Evolutionary conservation across 2,113 vertebrate species (phyloP).

Genomic region (Cricetomys ansorgei): DNA sequence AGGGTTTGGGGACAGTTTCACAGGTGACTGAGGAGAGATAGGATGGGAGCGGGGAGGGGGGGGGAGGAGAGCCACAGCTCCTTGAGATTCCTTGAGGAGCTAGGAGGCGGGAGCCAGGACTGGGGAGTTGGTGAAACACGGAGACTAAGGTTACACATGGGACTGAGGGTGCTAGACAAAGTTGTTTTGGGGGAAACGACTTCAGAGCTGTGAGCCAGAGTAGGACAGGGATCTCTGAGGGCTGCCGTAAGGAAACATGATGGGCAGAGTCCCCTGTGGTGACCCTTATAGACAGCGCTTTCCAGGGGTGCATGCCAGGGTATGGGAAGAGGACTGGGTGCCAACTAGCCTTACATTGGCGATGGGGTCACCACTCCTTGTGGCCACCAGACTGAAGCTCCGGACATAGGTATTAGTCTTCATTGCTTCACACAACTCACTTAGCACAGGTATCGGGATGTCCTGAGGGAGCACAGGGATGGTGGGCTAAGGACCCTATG

Average conservation of each 20-base stretch:
- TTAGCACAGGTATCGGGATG: constrained; percentile 93
- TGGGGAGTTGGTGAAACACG: neutral
- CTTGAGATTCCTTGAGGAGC: constrained; percentile 16
- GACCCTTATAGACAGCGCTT: neutral
- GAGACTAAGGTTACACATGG: neutral
- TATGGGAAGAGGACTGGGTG: neutral
- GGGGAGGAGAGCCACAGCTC: constrained; percentile 27
- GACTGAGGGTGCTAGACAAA: too few relatives aligned
- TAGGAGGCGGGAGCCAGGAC: neutral
- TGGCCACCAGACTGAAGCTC: constrained; percentile 94
- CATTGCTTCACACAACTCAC: constrained; percentile 94
- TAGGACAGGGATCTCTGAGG: neutral
- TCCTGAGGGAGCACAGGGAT: constrained; percentile 85
- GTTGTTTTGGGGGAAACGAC: neutral
- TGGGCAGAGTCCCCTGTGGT: neutral
- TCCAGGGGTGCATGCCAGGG: neutral
- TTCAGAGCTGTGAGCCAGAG: neutral
- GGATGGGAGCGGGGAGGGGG: constrained; percentile 51
- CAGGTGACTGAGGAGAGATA: constrained; percentile 48
- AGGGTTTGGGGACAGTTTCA: constrained; percentile 47
- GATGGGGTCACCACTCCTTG: constrained; percentile 96
- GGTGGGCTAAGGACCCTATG: neutral
- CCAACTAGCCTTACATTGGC: constrained; percentile 89
- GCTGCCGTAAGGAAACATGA: neutral
- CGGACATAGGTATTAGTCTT: constrained; percentile 93